These are phyloP conservation scores for Ctenicera cuprea DNA, from an alignment of 2,888 invertebrate species.

Conservation along the genomic window DNA sequence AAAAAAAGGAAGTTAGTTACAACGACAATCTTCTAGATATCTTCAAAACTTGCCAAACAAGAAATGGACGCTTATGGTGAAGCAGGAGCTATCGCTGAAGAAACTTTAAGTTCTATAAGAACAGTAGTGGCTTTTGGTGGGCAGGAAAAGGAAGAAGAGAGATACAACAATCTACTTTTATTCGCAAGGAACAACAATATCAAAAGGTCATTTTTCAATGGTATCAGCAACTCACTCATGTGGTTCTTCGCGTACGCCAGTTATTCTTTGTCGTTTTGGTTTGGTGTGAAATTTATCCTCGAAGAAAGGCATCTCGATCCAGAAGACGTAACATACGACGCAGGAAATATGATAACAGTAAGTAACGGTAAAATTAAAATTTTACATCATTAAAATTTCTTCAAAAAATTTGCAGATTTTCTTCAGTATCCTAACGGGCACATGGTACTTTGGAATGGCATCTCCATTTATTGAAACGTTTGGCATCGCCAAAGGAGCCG, in stretches of 20 bases:
- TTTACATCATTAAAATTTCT: too few species aligned
- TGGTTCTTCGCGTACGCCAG: constrained; percentile 87
- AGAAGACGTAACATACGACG: constrained; percentile 73
- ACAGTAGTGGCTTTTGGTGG: constrained; percentile 89
- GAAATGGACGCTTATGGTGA: constrained; percentile 84
- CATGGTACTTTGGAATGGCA: constrained; percentile 87
- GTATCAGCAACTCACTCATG: constrained; percentile 75
- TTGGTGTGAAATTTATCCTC: constrained; percentile 82
- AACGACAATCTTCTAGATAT: constrained; percentile 72
- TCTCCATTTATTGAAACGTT: constrained; percentile 89
- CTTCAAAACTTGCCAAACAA: constrained; percentile 78
- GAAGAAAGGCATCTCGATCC: constrained; percentile 71
- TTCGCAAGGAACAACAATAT: constrained; percentile 81
- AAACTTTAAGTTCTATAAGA: constrained; percentile 83
- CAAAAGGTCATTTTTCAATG: constrained; percentile 71
- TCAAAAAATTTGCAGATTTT: constrained; percentile 85
- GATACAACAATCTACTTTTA: constrained; percentile 79
- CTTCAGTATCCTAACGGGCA: constrained; percentile 85
- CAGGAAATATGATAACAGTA: constrained; percentile 83
- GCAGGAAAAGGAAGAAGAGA: constrained; percentile 79
- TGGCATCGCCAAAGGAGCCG: constrained; percentile 86
- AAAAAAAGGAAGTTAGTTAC: background rate
- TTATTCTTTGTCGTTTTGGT: constrained; percentile 90
- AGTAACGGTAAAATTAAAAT: constrained; percentile 67
- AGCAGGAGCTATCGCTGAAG: constrained; percentile 86